Evolutionary conservation across 92 coral and sea anemone genomes (phyloP), one percentile per base, ranked within the genome.

Genomic region (Blastomussa wellsi): DNA sequence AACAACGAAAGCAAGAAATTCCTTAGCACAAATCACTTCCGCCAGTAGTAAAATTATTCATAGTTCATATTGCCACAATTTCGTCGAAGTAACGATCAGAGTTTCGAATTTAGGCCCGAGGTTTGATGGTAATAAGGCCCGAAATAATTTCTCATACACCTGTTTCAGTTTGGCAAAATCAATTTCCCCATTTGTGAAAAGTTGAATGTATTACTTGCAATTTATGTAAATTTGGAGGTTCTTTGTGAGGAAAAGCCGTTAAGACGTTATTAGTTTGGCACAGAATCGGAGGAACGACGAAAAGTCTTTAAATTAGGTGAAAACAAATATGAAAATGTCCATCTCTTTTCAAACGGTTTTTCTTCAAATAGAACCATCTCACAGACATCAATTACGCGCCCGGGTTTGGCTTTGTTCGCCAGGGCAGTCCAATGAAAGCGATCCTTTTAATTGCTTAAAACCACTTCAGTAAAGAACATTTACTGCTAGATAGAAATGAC

Each of bases 11-110:
- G 79, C 86, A 75, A 88, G 88, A 94, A 82, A 94, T 94, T 94
- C 98, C 98, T 75, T 72, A 90, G 91, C 98, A 94, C 86, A 80
- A 77, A 70, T 88, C 79, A 86, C 93, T 94, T 94, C 98, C 95
- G 98, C 79, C 85, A 78, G 71, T 17, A 86, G 77, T 74, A 83
- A 72, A 74, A 79, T 55, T 70, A 86, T 80, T 59, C 93, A 77
- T 72, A 72, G 81, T 86, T 82, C 76, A 74, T 79, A 67, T 86
- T 87, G 75, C 93, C 89, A 86, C 89, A 82, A 74, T 81, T 80
- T 87, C 81, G 47, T 70, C 78, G 52, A 77, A 33, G 85, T 52
- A 68, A 57, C 84, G 74, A 67, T 42, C 76, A 70, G 72, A 77
- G 78, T 48, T 76, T 87, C 87, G 88, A 76, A 80, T 85, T 89